Evolutionary conservation across 2,888 invertebrate genomes (phyloP), one percentile per base, ranked within the genome.

Genomic region (Habroteleia sp.): DNA sequence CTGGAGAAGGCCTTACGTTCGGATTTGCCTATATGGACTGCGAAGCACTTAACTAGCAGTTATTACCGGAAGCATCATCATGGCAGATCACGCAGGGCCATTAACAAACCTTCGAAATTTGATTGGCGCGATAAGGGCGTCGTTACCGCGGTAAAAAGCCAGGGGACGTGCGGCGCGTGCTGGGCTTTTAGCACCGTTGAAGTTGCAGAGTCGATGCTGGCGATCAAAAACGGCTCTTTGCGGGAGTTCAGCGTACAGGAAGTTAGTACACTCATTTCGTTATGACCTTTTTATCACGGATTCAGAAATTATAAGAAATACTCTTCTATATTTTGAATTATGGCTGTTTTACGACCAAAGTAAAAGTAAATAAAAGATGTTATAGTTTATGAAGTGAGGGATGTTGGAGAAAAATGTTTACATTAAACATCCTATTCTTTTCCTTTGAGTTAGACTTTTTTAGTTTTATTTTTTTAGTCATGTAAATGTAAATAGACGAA

Each of bases 171-270:
- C 88, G 96, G 96, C 0, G 96, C 95, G 0, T 96, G 96, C 86
- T 96, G 96, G 95, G 96, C 96, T 0, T 95, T 95, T 88, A 94
- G 95, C 83, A 92, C 93, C 0, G 90, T 95, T 0, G 94, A 93
- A 79, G 92, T 92, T 20, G 91, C 93, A 42, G 96, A 96, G 87
- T 91, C 94, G 0, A 94, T 95, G 94, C 88, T 91, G 41, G 94
- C 95, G 0, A 91, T 95, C 11, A 91, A 91, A 80, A 92, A 90
- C 44, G 92, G 92, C 7, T 91, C 90, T 17, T 84, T 94, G 14
- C 87, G 90, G 17, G 81, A 89, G 0, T 91, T 95, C 4, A 95
- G 95, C 83, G 93, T 95, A 0, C 95, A 96, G 90, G 93, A 91
- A 87, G 91, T 90, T 46, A 41, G 71, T 62, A 5, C 10, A 23